Evolutionary conservation across 2,797 vertebrate species (phyloP), one percentile per base, ranked within the genome.

Genomic region (Tapirus indicus): DNA sequence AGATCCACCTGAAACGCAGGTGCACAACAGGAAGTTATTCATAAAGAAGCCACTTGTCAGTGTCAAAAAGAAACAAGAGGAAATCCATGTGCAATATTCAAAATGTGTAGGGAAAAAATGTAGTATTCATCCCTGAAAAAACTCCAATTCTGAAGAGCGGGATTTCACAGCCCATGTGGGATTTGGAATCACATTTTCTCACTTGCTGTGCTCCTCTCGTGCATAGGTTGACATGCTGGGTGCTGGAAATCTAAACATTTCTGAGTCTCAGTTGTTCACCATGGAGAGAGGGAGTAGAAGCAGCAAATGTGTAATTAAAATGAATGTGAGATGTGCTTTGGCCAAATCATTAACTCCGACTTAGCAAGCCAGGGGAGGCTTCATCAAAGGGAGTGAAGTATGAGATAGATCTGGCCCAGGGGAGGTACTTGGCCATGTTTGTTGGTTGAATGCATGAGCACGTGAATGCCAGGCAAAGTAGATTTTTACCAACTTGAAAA

Each of bases 181-280:
- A 47, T 25, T 86, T 44, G 12, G 21, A 32, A 29, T 16, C 38
- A 20, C 20, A 35, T 23, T 2, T 54, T 38, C 9, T 49, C 32
- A 38, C 9, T 12, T 29, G 32, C 44, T 25, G 0, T 1, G 2
- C 10, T 35, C 25, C 35, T 49, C 2, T 58, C 58, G 64, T 13
- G 79, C 7, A 0, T 38, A 41, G 0, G 49, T 14, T 2, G 8
- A 2, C 23, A 12, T 2, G 2, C n/a, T 56, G 21, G 6, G 68
- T 64, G 32, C 92, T 75, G 7, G 68, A 58, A 35, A 72, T 27
- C 38, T 23, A 44, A 69, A 38, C 5, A 29, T 49, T 44, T 17
- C 9, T 1, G 25, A 68, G 47, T 20, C 41, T 84, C 12, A 23
- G 7, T 23, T 54, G 20, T 60, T 47, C 41, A 27, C 0, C 0